Evolutionary conservation across 2,113 vertebrate species (phyloP).

Genomic region (Macrotis lagotis): DNA sequence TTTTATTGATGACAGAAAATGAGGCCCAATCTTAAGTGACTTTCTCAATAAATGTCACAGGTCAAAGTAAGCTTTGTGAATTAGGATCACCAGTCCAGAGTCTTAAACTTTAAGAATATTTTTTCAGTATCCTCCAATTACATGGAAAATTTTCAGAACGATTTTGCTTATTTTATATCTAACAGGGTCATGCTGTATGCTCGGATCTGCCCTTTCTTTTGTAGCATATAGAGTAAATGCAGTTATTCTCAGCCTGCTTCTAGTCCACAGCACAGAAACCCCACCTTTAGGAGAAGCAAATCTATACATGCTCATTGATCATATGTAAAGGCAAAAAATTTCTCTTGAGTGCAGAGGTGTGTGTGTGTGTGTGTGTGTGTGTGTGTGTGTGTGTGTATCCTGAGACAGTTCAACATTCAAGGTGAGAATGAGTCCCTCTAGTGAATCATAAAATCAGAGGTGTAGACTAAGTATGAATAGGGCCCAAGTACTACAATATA

Average conservation of each 20-base stretch:
- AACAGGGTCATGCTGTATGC: not conserved
- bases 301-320: not conserved
- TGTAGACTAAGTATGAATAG: too few relatives aligned
- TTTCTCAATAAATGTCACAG: rapidly evolving
- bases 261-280: not conserved
- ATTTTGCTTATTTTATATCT: not conserved
- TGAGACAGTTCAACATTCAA: not conserved
- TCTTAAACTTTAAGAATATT: not conserved
- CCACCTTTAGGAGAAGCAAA: not conserved
- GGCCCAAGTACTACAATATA: too few relatives aligned
- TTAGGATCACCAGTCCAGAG: not conserved
- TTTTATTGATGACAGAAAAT: not conserved
- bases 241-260: not conserved
- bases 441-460: not conserved
- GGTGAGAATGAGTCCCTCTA: too few relatives aligned
- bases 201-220: not conserved
- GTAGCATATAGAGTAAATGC: not conserved
- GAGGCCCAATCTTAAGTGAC: not conserved
- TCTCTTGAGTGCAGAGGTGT: not conserved
- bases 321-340: not conserved
- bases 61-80: not conserved
- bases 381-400: too few relatives aligned
- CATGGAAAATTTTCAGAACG: not conserved
- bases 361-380: too few relatives aligned
- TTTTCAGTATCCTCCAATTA: not conserved